Evolutionary conservation across 2,113 vertebrate genomes (phyloP).

Genomic region (Oreotrochilus melanogaster): DNA sequence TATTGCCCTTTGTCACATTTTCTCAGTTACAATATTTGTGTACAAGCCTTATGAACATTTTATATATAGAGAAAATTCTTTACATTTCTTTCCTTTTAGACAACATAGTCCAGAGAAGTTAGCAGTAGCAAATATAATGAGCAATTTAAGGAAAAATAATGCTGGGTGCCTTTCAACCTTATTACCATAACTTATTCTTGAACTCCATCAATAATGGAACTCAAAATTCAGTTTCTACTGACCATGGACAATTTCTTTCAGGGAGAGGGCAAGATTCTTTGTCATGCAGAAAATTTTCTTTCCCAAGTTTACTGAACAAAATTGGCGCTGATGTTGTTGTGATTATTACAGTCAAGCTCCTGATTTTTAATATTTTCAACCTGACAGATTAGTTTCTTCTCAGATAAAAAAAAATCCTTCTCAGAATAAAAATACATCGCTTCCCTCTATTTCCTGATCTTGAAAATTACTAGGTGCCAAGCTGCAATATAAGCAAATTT

Average conservation of each 20-base stretch:
- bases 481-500: conserved; percentile 49
- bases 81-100: not conserved
- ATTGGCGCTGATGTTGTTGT: conserved; percentile 33
- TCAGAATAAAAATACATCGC: conserved; percentile 38
- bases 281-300: not conserved
- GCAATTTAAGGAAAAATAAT: conserved; percentile 67
- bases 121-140: conserved; percentile 3
- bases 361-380: conserved; percentile 73
- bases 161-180: not conserved
- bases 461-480: conserved; percentile 65
- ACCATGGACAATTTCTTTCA: not conserved
- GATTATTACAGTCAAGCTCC: conserved; percentile 66
- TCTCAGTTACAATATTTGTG: not conserved
- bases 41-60: not conserved
- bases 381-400: conserved; percentile 71
- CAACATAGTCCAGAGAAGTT: not conserved
- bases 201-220: conserved; percentile 53
- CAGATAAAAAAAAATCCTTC: conserved; percentile 63
- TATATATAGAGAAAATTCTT: not conserved
- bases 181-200: conserved; percentile 49
- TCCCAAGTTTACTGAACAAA: not conserved
- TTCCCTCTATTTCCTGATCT: conserved; percentile 40
- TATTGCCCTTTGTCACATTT: not conserved
- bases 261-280: not conserved
- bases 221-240: conserved; percentile 53